Evolutionary conservation across 2,113 vertebrate species (phyloP), one percentile per base, ranked within the genome.

Genomic region (Tenrec ecaudatus): DNA sequence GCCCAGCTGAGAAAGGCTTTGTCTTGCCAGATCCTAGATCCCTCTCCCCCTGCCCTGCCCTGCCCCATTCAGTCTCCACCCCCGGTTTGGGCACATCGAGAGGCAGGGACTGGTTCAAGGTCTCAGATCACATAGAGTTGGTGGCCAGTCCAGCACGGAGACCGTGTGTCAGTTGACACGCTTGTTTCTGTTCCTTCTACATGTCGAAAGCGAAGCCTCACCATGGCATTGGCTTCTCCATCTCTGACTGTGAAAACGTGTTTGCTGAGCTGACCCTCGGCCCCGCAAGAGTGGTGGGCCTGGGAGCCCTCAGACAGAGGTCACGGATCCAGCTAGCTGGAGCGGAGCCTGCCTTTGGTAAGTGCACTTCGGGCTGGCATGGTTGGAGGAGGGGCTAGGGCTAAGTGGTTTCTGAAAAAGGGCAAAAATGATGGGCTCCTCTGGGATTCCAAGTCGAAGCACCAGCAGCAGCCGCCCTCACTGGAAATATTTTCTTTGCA

Each of bases 381-480:
- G 58, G 36, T 38, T 81, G 83, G 94, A 92, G 97, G 96, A 93
- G 86, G 96, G 90, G 96, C 90, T 64, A 94, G 84, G 92, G 95
- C 97, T 97, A 97, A 97, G 98, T 98, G 97, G 97, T 97, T 96
- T 95, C 93, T 96, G 95, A 95, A 97, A 98, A 98, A 98, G 96
- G 94, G 94, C 86, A 97, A 97, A 97, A 97, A 95, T 98, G 97
- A 97, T 98, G 97, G 97, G 98, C 85, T 96, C 90, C 97, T 97
- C 86, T 95, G 98, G 98, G 98, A 98, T 95, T 98, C 83, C 11
- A 94, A 93, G 94, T 95, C 2, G 47, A 94, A 69, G 97, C 96
- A 97, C 93, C 94, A 88, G 94, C 95, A 62, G 93, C 96, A 97
- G 97, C 96, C 94, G 78, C 85, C 96, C 90, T 95, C 92, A 90